Evolutionary conservation across 2,888 invertebrate genomes (phyloP).

Genomic region (Epistrophe eligans): DNA sequence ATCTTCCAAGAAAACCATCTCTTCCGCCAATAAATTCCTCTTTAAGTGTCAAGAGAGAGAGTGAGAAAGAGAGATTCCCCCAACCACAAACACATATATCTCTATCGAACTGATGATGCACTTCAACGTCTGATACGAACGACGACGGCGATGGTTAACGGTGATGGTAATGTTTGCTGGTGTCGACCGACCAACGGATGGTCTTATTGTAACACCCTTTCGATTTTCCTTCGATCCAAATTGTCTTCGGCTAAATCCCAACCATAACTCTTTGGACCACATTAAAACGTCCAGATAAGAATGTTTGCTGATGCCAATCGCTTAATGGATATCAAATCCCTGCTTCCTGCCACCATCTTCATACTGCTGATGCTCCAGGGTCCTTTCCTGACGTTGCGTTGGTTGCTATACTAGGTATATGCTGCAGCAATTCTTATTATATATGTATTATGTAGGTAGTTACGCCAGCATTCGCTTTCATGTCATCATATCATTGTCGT

Average conservation of each 20-base stretch:
- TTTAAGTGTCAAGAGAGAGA: conserved; percentile 15
- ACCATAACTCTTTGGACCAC: conserved; percentile 72
- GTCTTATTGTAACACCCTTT: conserved; percentile 47
- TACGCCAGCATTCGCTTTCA: conserved; percentile 52
- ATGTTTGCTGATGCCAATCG: conserved; percentile 74
- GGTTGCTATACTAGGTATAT: not conserved
- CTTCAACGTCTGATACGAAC: conserved; percentile 27
- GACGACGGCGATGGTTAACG: not conserved
- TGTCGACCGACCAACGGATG: not conserved
- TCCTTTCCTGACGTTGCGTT: not conserved
- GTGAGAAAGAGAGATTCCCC: not conserved
- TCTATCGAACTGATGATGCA: conserved; percentile 50
- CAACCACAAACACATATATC: not conserved
- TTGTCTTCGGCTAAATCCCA: conserved; percentile 52
- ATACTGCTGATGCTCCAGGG: conserved; percentile 1
- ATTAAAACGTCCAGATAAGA: conserved; percentile 74
- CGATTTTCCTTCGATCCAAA: conserved; percentile 50
- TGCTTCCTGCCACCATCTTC: conserved; percentile 16
- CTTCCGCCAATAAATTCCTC: conserved; percentile 29
- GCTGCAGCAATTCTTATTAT: conserved; percentile 22
- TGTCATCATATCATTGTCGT: conserved; percentile 72
- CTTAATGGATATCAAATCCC: conserved; percentile 75
- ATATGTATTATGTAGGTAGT: not conserved
- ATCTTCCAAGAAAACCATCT: conserved; percentile 15
- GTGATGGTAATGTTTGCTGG: not conserved